Base-by-base conservation (phyloP, 2,113 vertebrate species). In the Bolborhynchus lineola region DNA sequence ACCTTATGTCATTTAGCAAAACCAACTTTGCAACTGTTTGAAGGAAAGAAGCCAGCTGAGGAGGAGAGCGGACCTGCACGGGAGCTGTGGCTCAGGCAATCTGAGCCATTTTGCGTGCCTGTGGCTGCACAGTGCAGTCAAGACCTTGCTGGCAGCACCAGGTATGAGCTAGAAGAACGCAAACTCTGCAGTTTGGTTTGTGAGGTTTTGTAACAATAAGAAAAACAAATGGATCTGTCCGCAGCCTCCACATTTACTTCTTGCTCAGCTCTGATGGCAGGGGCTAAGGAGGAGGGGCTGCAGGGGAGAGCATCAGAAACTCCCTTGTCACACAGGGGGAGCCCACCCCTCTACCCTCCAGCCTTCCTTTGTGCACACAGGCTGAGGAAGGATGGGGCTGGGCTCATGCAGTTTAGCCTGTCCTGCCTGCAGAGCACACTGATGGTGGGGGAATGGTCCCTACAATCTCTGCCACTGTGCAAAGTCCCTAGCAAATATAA, bases 1-100 rank as follows among this genome's bases (percentile, higher is more conserved):
- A 97, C 95, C 92, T 93, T 49, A 87, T 89, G 92, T 92, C 81
- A 84, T 82, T 74, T 87, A 96, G 84, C 74, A 96, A 97, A 97
- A 95, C 86, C 81, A 92, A 74, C 93, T 94, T 71, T 76, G 78
- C 53, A 91, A 82, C 95, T 59, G 69, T 95, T 90, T 87, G 88
- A 87, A 94, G 70, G 93, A 94, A 87, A 50, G 44, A 79, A 94
- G 57, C 81, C 88, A 94, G 90, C 74, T 87, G 81, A 96, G 62
- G 65, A 71, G 46, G 74, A 90, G 67, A 63, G 55, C 92, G 53
- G 82, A 86, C 29, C 72, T 81, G 50, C 23, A 24, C 0, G 21
- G 87, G 88, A 88, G 81, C 90, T 81, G 78, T 53, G 71, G 53
- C 59, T 92, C 64, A 52, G 49, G 75, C 63, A 93, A 19, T 44